Base-by-base conservation (phyloP, 2,113 vertebrate genomes). In the Tupaia chinensis region DNA sequence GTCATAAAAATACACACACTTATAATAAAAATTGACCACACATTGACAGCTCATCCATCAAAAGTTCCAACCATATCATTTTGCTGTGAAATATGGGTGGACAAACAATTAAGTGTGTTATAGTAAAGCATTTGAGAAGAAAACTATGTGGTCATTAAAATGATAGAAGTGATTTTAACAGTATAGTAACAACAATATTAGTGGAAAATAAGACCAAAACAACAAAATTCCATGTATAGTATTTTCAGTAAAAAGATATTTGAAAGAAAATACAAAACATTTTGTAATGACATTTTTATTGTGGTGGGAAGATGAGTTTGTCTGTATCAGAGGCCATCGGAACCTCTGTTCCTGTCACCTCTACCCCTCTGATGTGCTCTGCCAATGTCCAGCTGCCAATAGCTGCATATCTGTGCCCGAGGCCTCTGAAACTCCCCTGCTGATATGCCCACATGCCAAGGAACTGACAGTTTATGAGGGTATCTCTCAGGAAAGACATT, bases 291-390 rank as follows among this genome's bases (percentile, higher is more conserved):
- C 16, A 44, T 63, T 80, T 27, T 65, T 7, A 20, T 12, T 91
- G 12, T 54, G 17, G 22, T 53, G 17, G n/a, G 86, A 93, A 84
- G 25, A 65, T n/a, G 12, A 4, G n/a, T 22, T 20, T 32, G 56
- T 29, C 15, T 65, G 0, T 22, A 27, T 25, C 25, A 13, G 4
- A 60, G n/a, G 9, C 6, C 14, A 5, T 4, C 20, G 22, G 12
- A 5, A n/a, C 3, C 1, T 29, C 13, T 11, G 19, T 9, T 13
- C 20, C 56, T 9, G 7, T 5, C 4, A 4, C 9, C 4, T 60
- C 19, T 29, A 20, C 0, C 4, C 6, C 1, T 56, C 27, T 8
- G 25, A 12, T 44, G 14, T 53, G 15, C 13, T 72, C 44, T 22
- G 1, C 5, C 4, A 25, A 63, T 17, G 70, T 73, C 22, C 14